Percentiles rank a stretch among this genome's conserved stretches.
Evolutionary conservation across 1,140 invertebrate genomes (phyloP).

Genomic region (Odontomachus brunneus): DNA sequence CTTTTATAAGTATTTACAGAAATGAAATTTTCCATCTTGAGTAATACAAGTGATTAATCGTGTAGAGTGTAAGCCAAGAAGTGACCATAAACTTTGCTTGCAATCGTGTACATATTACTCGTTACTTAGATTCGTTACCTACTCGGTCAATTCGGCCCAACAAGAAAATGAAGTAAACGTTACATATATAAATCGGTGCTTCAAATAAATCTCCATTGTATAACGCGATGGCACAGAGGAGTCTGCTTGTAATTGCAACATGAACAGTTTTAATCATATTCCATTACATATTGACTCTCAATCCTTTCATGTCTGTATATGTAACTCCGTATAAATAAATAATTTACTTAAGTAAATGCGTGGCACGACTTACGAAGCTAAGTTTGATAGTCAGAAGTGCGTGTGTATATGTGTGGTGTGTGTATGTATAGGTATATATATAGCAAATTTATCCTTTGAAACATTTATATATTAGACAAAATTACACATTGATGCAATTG

Average conservation of each 20-base stretch:
- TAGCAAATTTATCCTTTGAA: conserved; percentile 54
- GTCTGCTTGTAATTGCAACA: conserved; percentile 12
- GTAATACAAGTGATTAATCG: conserved; percentile 40
- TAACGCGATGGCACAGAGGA: conserved; percentile 58
- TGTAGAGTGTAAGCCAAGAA: conserved; percentile 54
- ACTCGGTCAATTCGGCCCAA: background rate
- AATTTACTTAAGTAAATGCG: conserved; percentile 16
- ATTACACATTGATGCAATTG: conserved; percentile 61
- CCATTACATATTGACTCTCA: background rate
- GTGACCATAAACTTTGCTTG: conserved; percentile 66
- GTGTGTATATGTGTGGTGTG: background rate
- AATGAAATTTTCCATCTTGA: conserved; percentile 54
- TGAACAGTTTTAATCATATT: background rate
- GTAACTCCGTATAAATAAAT: conserved; percentile 48
- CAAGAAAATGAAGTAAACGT: conserved; percentile 21
- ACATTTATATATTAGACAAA: conserved; percentile 50
- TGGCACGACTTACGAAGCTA: conserved; percentile 68
- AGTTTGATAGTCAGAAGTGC: conserved; percentile 52
- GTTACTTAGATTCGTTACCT: too few relatives aligned
- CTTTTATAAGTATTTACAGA: conserved; percentile 78
- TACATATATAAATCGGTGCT: background rate
- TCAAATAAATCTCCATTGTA: conserved; percentile 23
- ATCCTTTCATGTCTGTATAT: background rate
- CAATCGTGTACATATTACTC: conserved; percentile 56
- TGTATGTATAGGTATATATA: conserved; percentile 29